Conservation (phyloP, 2,113 vertebrate species). For the Glaucomys volans region DNA sequence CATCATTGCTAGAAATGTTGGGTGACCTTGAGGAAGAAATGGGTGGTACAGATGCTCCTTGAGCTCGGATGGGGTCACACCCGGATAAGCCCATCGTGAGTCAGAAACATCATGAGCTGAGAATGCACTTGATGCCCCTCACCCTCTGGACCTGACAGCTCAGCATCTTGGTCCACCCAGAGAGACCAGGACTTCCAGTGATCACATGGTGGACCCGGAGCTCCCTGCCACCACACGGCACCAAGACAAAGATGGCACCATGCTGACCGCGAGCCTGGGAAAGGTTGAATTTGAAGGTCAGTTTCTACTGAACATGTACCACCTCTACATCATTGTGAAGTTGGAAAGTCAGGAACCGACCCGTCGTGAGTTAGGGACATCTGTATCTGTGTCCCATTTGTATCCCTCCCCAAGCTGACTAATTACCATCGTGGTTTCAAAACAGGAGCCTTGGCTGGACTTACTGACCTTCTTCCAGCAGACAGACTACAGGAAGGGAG, state of each 20-base stretch:
- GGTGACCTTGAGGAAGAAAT: not conserved
- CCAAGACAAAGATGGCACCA: not conserved
- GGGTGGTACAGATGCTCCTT: not conserved
- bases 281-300: not conserved
- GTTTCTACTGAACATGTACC: not conserved
- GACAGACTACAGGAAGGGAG: not conserved
- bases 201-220: not conserved
- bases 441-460: not conserved
- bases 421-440: not conserved
- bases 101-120: not conserved
- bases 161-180: not conserved
- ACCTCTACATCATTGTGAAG: not conserved
- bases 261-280: too few species aligned
- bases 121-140: too few species aligned
- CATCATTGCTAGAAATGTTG: not conserved
- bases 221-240: not conserved
- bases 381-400: not conserved
- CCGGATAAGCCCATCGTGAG: not conserved
- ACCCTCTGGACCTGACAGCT: not conserved
- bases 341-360: not conserved
- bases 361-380: too few species aligned
- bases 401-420: not conserved
- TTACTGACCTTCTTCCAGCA: not conserved
- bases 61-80: too few species aligned
- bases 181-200: not conserved